Evolutionary conservation across 2,888 invertebrate genomes (phyloP), one percentile per base, ranked within the genome.

Genomic region (Cephus nigrinus): DNA sequence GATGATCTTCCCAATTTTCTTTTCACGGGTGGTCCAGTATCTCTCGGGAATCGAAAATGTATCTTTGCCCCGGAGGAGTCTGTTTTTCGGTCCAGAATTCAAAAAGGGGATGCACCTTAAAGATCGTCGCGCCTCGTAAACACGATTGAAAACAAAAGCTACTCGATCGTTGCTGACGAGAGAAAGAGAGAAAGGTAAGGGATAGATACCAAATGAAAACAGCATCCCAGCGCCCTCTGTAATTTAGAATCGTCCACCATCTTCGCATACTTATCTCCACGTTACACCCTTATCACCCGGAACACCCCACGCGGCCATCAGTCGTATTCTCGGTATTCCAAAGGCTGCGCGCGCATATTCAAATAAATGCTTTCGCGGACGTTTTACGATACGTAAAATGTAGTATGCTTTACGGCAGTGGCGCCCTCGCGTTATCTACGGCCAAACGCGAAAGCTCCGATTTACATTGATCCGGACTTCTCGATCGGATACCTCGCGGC

Each of bases 241-340:
- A 55, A 55, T 23, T 55, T 23, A 1, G 2, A 23, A 23, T 55
- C 55, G 23, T 9, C 68, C 75, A 75, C 76, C 76, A 74, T 78
- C 74, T 78, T 80, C 76, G 81, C 78, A 81, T 81, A 79, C 81
- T 79, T 82, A 82, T 82, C 79, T 80, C 77, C 68, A 80, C 75
- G 79, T 80, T 82, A 80, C 80, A 4, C 30, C 30, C 69, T 30
- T 4, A 23, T 30, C 71, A 31, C 5, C 12, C 32, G 31, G 12
- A 31, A 35, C 34, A 32, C 32, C 12, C 68, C 55, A 12, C 23
- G 40, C 32, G 11, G n/a, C 23, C n/a, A 75, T 55, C 55, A 55
- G 9, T n/a, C 74, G 74, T 23, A 74, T 74, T 33, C 35, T 35
- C 1, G 4, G 74, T 35, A 34, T 32, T 35, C 74, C 35, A 12